Evolutionary conservation across 30 jellyfish, hydroid and myxozoan genomes (phyloP).

Genomic region (Pelagia noctiluca): DNA sequence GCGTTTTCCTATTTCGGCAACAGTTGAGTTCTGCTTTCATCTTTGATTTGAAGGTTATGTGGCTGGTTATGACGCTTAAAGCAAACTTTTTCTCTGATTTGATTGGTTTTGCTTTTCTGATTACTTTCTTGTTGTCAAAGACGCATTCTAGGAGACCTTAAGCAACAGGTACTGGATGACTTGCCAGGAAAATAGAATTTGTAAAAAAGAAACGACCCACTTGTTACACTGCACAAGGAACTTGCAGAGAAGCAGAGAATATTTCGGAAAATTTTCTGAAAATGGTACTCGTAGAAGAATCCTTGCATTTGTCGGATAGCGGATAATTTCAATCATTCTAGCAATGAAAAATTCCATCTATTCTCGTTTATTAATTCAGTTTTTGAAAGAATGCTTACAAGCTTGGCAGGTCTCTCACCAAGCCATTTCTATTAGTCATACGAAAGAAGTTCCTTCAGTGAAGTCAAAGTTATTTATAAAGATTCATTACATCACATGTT

Average conservation of each 20-base stretch:
- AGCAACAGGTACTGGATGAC: background rate
- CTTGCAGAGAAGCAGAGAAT: background rate
- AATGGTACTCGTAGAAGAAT: constrained; percentile 23
- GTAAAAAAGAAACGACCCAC: constrained; percentile 38
- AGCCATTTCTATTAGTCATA: background rate
- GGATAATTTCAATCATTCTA: constrained; percentile 21
- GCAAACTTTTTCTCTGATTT: constrained; percentile 49
- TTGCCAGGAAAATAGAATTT: constrained; percentile 27
- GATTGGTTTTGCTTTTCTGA: constrained; percentile 35
- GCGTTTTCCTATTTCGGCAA: background rate
- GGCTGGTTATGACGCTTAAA: constrained; percentile 48
- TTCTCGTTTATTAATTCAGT: background rate
- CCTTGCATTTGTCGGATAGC: background rate
- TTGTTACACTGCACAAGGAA: background rate
- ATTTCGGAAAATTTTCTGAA: constrained; percentile 2
- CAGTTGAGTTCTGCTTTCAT: background rate
- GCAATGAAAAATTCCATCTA: background rate
- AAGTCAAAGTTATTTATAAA: too few relatives aligned
- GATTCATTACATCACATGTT: too few relatives aligned
- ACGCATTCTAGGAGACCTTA: constrained; percentile 23
- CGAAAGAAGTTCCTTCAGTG: too few relatives aligned
- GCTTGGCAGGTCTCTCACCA: background rate
- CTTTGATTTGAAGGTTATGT: background rate
- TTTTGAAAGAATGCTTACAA: background rate
- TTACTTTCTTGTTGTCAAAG: constrained; percentile 56